Base-by-base conservation (phyloP, 2,888 invertebrate species). In the Caenorhabditis sp. region DNA sequence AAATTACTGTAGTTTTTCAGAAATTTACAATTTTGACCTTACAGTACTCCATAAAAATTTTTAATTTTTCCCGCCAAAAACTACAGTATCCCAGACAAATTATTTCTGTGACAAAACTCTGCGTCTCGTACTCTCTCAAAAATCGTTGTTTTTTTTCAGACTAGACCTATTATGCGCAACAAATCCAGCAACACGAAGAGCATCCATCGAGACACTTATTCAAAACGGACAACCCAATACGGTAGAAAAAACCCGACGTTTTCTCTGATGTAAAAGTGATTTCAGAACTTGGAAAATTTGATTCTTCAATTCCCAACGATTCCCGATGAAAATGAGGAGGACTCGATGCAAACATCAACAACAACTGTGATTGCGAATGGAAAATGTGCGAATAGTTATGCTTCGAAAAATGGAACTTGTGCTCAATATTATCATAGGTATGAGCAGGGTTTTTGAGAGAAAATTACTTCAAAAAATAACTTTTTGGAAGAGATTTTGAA, bases 171-270 rank as follows among this genome's bases (percentile, higher is more conserved):
- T 74, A 17, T 59, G 64, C 21, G 59, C 65, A 0, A 62, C 64
- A 0, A 69, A 66, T 3, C 64, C 64, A 24, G 61, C 67, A 23
- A 61, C 58, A 3, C 62, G 78, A 10, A 37, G 78, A n/a, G 78
- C 76, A 1, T 78, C 78, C 19, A 78, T 78, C 26, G 78, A 78
- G 59, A 76, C 76, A 10, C 69, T 78, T 10, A 73, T 78, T 5
- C 77, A 77, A 51, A 73, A 73, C 21, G 62, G 62, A 43, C 68
- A 68, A 36, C 71, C 71, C 23, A 73, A 73, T 55, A 49, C 68
- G 3, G 61, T 61, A 50, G n/a, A n/a, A n/a, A n/a, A n/a, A n/a
- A n/a, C n/a, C n/a, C n/a, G n/a, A n/a, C n/a, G n/a, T n/a, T n/a
- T 31, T 27, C 27, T 21, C n/a, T 24, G 31, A 36, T n/a, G n/a